phyloP scores from a whole-genome alignment of 2,113 vertebrate species.

The Syngnathoides biaculeatus region DNA sequence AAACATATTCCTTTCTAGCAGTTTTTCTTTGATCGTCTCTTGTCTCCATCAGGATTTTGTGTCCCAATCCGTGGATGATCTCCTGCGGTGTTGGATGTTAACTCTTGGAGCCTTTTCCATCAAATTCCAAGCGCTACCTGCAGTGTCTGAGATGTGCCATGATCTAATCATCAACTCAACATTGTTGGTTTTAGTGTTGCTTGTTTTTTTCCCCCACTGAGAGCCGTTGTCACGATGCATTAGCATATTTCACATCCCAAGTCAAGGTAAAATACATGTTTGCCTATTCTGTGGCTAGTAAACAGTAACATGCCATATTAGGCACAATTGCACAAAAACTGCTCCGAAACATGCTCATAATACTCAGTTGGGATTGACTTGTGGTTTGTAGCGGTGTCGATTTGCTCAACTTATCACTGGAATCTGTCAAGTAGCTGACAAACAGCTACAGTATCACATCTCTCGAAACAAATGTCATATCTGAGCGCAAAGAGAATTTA shows the following conservation, averaged over 20 bases:
- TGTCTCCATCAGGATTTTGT: conserved; percentile 32
- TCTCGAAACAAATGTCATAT: neutral
- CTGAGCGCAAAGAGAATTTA: neutral
- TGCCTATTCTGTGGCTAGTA: too few relatives aligned
- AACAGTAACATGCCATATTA: neutral
- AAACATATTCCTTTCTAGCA: conserved; percentile 38
- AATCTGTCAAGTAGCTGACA: neutral
- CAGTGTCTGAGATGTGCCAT: conserved; percentile 23
- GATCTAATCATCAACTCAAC: conserved; percentile 40
- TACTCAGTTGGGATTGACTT: neutral
- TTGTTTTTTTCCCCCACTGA: neutral
- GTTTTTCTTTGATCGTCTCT: conserved; percentile 37
- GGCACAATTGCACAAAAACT: neutral
- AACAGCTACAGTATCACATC: neutral
- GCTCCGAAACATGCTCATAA: neutral
- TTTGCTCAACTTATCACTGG: neutral
- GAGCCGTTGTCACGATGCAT: neutral
- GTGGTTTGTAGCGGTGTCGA: neutral
- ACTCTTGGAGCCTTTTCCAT: conserved; percentile 54
- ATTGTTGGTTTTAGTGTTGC: conserved; percentile 7
- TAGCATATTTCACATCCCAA: neutral
- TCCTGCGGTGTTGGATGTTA: conserved; percentile 37
- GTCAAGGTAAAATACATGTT: neutral
- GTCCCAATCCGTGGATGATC: conserved; percentile 35
- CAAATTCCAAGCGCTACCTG: conserved; percentile 26